A percentile compares a stretch with the other conserved stretches of the same genome.
Conservation (phyloP, 2,113 vertebrate species). For the Macquaria ambigua region DNA sequence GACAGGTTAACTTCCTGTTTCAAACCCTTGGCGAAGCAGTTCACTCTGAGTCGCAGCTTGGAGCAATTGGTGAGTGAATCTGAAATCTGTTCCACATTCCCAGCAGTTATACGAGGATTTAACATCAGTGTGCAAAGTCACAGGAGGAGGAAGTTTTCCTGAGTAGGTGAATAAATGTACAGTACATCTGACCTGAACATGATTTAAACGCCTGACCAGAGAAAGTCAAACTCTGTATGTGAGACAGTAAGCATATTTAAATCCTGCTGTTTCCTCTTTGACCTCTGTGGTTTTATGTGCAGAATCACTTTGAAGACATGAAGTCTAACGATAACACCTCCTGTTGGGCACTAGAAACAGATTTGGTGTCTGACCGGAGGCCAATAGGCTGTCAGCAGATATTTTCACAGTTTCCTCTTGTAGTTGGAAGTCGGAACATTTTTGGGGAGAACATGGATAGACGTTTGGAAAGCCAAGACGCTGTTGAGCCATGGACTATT, state of each 20-base stretch:
- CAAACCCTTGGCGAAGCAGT: neutral
- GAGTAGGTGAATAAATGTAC: neutral
- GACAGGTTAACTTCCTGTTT: neutral
- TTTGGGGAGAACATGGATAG: neutral
- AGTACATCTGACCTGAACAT: neutral
- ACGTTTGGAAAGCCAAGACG: neutral
- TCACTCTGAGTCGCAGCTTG: neutral
- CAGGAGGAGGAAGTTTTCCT: slow-evolving; percentile 12
- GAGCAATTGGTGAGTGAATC: neutral
- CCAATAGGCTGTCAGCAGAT: slow-evolving; percentile 22
- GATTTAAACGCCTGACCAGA: neutral
- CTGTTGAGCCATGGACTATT: neutral
- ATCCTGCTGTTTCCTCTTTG: neutral
- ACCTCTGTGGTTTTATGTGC: neutral
- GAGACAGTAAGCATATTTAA: neutral
- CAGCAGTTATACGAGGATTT: slow-evolving; percentile 37
- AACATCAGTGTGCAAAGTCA: neutral
- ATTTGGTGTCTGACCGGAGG: neutral
- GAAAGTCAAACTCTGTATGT: neutral
- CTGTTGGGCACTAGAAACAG: neutral
- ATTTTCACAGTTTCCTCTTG: neutral
- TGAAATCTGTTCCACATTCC: slow-evolving; percentile 28
- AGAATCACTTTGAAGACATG: neutral
- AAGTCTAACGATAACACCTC: neutral
- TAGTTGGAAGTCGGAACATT: neutral